Base-by-base conservation (phyloP, 2,113 vertebrate species). In the Limanda limanda region DNA sequence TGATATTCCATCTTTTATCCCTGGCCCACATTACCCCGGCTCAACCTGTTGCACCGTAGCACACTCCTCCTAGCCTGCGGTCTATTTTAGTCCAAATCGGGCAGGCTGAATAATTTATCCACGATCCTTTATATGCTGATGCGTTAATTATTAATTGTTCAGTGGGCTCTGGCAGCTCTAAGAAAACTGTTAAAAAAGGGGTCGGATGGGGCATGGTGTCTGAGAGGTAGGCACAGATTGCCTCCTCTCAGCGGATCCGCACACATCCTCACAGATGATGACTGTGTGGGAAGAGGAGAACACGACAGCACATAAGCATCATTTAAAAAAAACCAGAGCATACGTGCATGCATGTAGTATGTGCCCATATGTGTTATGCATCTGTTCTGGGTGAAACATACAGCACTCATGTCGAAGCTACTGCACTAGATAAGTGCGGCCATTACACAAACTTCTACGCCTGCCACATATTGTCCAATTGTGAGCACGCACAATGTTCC, bases 71-170 rank as follows among this genome's bases (percentile, higher is more conserved):
- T 78, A 82, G 71, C 88, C 85, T 82, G 55, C 17, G 71, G 84
- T 87, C 89, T 91, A 88, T 91, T 91, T 93, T 84, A 83, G 85
- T 87, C 71, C 64, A 86, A 91, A 93, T 91, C 81, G 76, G 76
- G 71, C 74, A 73, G 67, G 60, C 83, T 93, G 69, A 91, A 93
- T 94, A 93, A 93, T 94, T 94, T 78, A 94, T 88, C 76, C 60
- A 31, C 14, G 23, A 86, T 88, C 88, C 85, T 89, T 93, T 93
- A 91, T 92, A 88, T 93, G 85, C 74, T 60, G 21, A 68, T 68
- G 78, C 63, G 61, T 94, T 90, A 93, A 94, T 93, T 89, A 94
- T 94, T 94, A 92, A 95, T 92, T 80, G 66, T 83, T 84, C 82
- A 47, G 52, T 20, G 12, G 81, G 90, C 82, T 83, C 68, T 73